Conservation (phyloP, 2,113 vertebrate species). For the Dromas ardeola region DNA sequence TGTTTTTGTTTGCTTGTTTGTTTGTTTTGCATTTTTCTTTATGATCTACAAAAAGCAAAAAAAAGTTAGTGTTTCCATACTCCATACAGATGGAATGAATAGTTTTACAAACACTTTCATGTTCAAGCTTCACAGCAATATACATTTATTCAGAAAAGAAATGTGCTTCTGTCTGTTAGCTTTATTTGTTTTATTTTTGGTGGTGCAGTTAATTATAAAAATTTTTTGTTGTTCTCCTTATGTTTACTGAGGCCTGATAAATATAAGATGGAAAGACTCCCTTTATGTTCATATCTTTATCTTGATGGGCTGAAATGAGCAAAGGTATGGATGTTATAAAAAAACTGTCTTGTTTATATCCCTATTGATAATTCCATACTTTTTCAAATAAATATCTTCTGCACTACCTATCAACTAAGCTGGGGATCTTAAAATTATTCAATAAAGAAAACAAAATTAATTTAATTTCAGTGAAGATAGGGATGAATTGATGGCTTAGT, state of each 20-base stretch:
- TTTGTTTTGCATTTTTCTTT: not conserved
- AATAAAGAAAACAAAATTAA: not conserved
- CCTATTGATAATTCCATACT: not conserved
- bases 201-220: not conserved
- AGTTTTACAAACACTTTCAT: not conserved
- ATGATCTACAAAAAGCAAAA: not conserved
- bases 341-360: not conserved
- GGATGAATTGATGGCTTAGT: not conserved
- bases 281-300: not conserved
- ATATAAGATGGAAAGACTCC: not conserved
- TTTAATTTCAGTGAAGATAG: not conserved
- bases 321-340: not conserved
- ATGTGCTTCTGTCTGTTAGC: not conserved
- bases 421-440: not conserved
- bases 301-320: not conserved
- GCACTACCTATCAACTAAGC: not conserved
- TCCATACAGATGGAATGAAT: not conserved
- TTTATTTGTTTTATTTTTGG: not conserved
- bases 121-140: not conserved
- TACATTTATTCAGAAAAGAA: not conserved
- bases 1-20: too few relatives aligned
- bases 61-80: accelerated
- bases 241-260: not conserved
- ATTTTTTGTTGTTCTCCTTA: not conserved
- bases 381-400: not conserved